Evolutionary conservation across 2,888 invertebrate species (phyloP).

Genomic region (Drosophila nigritarsus): DNA sequence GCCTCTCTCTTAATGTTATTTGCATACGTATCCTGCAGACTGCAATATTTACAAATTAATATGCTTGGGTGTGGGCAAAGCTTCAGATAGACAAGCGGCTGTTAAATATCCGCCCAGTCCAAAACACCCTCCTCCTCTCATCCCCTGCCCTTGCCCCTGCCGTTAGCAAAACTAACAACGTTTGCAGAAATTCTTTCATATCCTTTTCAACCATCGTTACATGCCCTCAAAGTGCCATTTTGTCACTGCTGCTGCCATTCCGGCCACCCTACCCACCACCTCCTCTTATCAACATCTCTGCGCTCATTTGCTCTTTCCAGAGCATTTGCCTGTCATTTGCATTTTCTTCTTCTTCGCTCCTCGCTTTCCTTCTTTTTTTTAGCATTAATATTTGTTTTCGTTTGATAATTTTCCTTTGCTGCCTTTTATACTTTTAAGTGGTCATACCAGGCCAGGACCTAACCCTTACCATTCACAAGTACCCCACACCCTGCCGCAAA

Average conservation of each 20-base stretch:
- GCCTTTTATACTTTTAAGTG: constrained; percentile 80
- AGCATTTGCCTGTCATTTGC: constrained; percentile 69
- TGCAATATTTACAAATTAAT: constrained; percentile 78
- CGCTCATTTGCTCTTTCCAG: constrained; percentile 11
- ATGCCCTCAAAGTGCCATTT: constrained; percentile 80
- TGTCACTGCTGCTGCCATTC: constrained; percentile 55
- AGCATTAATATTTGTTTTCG: constrained; percentile 80
- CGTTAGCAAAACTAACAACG: constrained; percentile 64
- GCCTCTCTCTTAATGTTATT: constrained; percentile 76
- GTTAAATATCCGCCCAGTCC: constrained; percentile 8
- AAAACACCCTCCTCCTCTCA: neutral
- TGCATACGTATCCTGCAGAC: constrained; percentile 80
- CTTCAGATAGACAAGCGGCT: constrained; percentile 16
- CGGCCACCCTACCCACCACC: constrained; percentile 12
- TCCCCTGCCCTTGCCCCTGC: neutral
- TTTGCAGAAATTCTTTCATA: constrained; percentile 78
- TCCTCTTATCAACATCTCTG: constrained; percentile 6
- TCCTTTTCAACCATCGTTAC: constrained; percentile 74
- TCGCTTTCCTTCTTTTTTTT: constrained; percentile 32
- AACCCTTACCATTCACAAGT: neutral
- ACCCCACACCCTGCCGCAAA: neutral
- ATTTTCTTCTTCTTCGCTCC: constrained; percentile 56
- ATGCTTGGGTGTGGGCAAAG: constrained; percentile 36
- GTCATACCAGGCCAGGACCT: constrained; percentile 39
- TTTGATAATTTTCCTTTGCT: constrained; percentile 80